Base-by-base conservation (phyloP, 2,797 vertebrate genomes). In the Lepus townsendii region DNA sequence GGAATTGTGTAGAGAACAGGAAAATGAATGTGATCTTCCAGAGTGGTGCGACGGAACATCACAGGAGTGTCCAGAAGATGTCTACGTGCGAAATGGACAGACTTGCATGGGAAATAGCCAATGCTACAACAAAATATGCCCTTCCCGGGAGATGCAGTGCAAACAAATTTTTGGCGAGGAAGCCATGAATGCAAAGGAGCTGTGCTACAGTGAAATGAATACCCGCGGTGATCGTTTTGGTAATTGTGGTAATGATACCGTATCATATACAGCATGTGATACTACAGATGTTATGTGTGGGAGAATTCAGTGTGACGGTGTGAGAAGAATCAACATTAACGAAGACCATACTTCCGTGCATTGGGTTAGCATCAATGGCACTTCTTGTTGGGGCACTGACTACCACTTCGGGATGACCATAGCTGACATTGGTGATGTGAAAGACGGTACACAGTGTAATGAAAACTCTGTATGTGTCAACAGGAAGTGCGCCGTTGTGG, bases 151-250 rank as follows among this genome's bases (percentile, higher is more conserved):
- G 7, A n/a, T 90, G 71, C 97, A 98, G 38, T 98, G 98, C 91
- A 76, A 4, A 68, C 12, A 1, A 7, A 80, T 98, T 91, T 97
- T 97, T 94, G 96, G 95, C 11, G 7, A 38, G 0, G 0, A 71
- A 11, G 95, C 97, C 42, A 95, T 2, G 8, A 90, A 47, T 0
- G 96, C 96, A 82, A 24, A 79, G 65, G n/a, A 87, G 6, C 88
- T 17, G 27, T 98, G 97, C 80, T 98, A 98, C 91, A 86, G 50
- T 93, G 73, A 77, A 77, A 73, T 98, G 50, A 98, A 98, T 62
- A 95, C 38, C 52, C 75, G 2, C 68, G 98, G 97, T 7, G 97
- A 98, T 90, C 94, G 96, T 2, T 98, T 98, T 93, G 98, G 97
- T 73, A 97, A 98, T 12, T 98, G 98, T 73, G 98, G 97, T 68